Conservation (phyloP, 2,797 vertebrate species). For the Yasuhikotakia modesta region DNA sequence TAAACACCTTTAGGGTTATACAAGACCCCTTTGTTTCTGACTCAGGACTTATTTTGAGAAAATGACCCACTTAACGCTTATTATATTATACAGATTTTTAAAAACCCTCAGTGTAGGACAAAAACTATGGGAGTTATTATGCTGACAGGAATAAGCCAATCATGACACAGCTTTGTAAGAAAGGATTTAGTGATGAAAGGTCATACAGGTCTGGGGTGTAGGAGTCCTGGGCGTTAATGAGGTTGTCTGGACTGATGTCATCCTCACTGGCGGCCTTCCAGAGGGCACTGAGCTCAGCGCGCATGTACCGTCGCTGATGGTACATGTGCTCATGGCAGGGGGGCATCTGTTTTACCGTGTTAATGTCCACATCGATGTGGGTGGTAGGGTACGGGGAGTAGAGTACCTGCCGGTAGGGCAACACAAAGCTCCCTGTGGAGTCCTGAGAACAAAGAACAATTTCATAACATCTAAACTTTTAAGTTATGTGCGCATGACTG, state of each 20-base stretch:
- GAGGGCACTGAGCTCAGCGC: conserved; percentile 85
- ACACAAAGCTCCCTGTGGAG: conserved; percentile 92
- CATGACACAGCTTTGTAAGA: not conserved
- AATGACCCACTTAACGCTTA: not conserved
- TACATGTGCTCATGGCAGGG: conserved; percentile 96
- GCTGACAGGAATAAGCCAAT: conserved; percentile 2
- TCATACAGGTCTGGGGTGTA: conserved; percentile 96
- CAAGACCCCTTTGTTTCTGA: not conserved
- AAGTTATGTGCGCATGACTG: not conserved
- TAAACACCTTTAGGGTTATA: not conserved
- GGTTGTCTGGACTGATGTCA: conserved; percentile 86
- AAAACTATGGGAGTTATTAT: not conserved
- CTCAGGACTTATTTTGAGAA: not conserved
- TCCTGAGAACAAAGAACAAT: conserved; percentile 74
- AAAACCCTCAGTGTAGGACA: not conserved
- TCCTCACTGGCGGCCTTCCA: conserved; percentile 94
- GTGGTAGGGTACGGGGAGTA: conserved; percentile 95
- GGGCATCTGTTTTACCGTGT: conserved; percentile 97
- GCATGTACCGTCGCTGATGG: conserved; percentile 93
- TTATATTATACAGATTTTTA: not conserved
- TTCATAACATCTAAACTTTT: not conserved
- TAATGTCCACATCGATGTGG: conserved; percentile 96
- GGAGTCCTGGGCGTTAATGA: conserved; percentile 89
- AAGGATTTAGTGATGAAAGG: not conserved
- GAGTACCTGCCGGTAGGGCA: conserved; percentile 96